A percentile compares a stretch with the other conserved stretches of the same genome.
These are phyloP conservation scores for Listronotus oregonensis DNA, from an alignment of 1,140 invertebrate species.

Conservation along the genomic window DNA sequence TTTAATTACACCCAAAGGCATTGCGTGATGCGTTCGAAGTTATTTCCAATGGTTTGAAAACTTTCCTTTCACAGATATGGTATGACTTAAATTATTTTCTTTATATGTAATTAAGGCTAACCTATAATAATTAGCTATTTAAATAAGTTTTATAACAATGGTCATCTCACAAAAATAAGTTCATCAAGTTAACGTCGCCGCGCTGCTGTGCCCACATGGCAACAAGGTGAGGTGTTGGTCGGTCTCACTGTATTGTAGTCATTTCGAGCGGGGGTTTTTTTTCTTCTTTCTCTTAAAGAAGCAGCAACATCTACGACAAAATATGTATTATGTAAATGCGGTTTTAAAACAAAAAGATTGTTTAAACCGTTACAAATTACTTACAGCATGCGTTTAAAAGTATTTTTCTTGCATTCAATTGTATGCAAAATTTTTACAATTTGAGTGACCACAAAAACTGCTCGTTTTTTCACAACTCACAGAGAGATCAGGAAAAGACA, in stretches of 20 bases:
- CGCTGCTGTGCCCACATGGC: constrained; percentile 57
- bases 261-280: constrained; percentile 83
- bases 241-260: constrained; percentile 64
- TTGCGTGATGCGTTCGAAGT: background rate
- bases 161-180: constrained; percentile 49
- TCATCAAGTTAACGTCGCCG: constrained; percentile 54
- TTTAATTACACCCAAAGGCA: background rate
- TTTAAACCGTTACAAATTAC: too few relatives aligned
- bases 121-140: constrained; percentile 54
- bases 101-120: constrained; percentile 53
- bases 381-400: too few relatives aligned
- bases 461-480: too few relatives aligned
- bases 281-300: constrained; percentile 98
- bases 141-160: constrained; percentile 53
- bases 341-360: too few relatives aligned
- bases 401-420: too few relatives aligned
- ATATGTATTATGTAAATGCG: too few relatives aligned
- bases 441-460: too few relatives aligned
- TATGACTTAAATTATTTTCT: constrained; percentile 51
- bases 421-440: too few relatives aligned
- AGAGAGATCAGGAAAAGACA: too few relatives aligned
- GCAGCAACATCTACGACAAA: constrained; percentile 81
- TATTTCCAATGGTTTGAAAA: constrained; percentile 11
- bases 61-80: constrained; percentile 50
- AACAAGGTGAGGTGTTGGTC: constrained; percentile 56